Evolutionary conservation across 2,113 vertebrate species (phyloP), one percentile per base, ranked within the genome.

Genomic region (Poeciliopsis retropinna): DNA sequence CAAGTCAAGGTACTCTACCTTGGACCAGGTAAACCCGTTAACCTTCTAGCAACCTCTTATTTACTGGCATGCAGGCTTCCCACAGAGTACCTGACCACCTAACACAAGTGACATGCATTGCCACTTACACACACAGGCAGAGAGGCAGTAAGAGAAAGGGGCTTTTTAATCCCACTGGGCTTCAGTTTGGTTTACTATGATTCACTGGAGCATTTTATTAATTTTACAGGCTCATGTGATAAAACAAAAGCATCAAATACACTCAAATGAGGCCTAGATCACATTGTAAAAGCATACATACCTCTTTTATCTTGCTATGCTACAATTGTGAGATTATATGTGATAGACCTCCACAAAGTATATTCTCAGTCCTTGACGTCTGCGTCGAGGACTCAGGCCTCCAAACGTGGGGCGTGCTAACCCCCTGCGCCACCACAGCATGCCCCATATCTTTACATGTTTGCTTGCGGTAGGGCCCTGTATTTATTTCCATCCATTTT

Each of bases 1-100:
- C 93, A 95, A 95, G 94, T 95, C 94, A 93, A 95, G 94, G 94
- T 95, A 95, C 93, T 95, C 94, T 94, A 95, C 94, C 94, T 94
- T 95, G 94, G 94, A 95, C 93, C 94, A 95, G 94, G 94, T 95
- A 95, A 95, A 95, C 88, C 82, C 72, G 84, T 81, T 90, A 78
- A 89, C 83, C 90, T 94, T 92, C 86, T 90, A 83, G 86, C 82
- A 80, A 82, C 73, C 80, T 83, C 81, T 78, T 80, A 64, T 74
- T 83, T 82, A 79, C 84, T 73, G 80, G 94, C 91, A 94, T 94
- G 91, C 90, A 85, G 88, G 86, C 90, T 87, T 82, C 80, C 74
- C 79, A 86, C 89, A 72, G 44, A n/a, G 85, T 82, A 89, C 83
- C 80, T 72, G 60, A 85, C 57, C 81, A 70, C 51, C 51, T 57